phyloP scores from a whole-genome alignment of 2,888 invertebrate species.

The Metopia argyrocephala region DNA sequence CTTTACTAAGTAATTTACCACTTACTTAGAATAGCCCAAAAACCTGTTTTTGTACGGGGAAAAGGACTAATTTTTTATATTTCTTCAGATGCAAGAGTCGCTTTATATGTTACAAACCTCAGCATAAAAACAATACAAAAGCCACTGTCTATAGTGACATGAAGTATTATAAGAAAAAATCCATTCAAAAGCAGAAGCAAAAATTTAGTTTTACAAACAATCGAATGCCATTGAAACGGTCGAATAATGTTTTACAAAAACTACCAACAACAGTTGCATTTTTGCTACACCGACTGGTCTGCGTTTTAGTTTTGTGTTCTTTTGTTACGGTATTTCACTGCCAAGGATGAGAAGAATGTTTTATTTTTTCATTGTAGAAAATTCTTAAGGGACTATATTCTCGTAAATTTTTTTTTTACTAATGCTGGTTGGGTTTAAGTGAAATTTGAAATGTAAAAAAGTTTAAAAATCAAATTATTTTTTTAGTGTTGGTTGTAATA shows the following conservation, averaged over 20 bases:
- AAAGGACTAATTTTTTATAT: no score
- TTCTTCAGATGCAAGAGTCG: no score
- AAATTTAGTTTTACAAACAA: conserved; percentile 8
- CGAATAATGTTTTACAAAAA: not conserved
- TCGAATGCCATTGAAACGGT: not conserved
- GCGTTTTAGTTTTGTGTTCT: not conserved
- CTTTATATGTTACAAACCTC: no score
- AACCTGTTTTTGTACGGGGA: no score
- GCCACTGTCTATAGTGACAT: no score
- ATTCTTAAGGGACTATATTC: conserved; percentile 35
- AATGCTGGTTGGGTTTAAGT: not conserved
- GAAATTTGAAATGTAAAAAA: no score
- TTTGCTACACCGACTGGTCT: not conserved
- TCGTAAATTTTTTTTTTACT: not conserved
- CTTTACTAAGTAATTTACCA: no score
- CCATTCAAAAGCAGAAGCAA: not conserved
- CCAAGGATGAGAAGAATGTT: not conserved
- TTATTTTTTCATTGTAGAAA: not conserved
- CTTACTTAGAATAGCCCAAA: no score
- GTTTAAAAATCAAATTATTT: no score
- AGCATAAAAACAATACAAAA: not conserved
- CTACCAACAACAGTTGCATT: conserved; percentile 20
- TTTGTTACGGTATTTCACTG: no score
- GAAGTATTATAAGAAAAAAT: not conserved
- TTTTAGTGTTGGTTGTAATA: no score